Evolutionary conservation across 37 sponge, comb jelly and placozoan species (phyloP).

Genomic region (Ianthella basta): DNA sequence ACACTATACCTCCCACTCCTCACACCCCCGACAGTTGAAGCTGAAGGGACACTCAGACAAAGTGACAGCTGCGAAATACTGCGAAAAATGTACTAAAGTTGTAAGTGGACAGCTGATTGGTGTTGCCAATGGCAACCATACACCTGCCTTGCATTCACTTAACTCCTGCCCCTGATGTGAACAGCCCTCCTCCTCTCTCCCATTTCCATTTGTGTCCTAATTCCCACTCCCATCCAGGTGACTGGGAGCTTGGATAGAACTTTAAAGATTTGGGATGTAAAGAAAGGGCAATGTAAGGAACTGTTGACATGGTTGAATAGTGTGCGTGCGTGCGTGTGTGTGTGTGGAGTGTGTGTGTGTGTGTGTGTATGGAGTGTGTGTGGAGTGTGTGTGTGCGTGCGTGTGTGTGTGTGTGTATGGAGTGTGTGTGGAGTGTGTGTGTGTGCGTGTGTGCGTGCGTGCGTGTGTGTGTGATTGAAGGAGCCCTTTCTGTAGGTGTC

Average conservation of each 20-base stretch:
- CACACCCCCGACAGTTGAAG: conserved; percentile 47
- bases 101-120: conserved; percentile 30
- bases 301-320: neutral
- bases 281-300: conserved; percentile 70
- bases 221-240: conserved; percentile 38
- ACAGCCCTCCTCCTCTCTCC: no score
- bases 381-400: neutral
- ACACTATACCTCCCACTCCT: no score
- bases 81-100: conserved; percentile 78
- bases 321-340: conserved; percentile 9
- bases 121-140: no score
- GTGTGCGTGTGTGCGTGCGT: conserved; percentile 12
- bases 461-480: neutral
- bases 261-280: conserved; percentile 94
- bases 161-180: no score
- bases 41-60: conserved; percentile 92
- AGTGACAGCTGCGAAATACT: conserved; percentile 88
- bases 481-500: conserved; percentile 43
- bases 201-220: no score
- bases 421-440: neutral
- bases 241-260: conserved; percentile 96
- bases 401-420: neutral
- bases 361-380: neutral
- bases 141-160: no score
- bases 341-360: conserved; percentile 3